Base-by-base conservation (phyloP, 2,888 invertebrate genomes). In the Iphiclides podalirius region DNA sequence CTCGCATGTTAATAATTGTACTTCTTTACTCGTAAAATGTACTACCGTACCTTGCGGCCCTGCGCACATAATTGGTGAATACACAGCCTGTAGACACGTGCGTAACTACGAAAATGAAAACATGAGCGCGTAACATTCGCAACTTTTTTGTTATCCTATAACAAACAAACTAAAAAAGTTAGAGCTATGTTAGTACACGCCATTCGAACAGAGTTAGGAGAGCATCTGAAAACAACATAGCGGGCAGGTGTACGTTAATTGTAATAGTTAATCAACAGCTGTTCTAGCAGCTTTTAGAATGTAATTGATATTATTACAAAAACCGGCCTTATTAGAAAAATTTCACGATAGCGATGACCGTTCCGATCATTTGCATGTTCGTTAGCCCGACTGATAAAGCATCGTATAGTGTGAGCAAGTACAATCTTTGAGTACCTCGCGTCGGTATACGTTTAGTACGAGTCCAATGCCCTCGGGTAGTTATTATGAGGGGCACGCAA, bases 191-290 rank as follows among this genome's bases (percentile, higher is more conserved):
- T 23, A 14, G 13, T 8, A n/a, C n/a, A n/a, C n/a, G n/a, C n/a
- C n/a, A n/a, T n/a, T n/a, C n/a, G n/a, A n/a, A n/a, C n/a, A n/a
- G n/a, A n/a, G n/a, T n/a, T n/a, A 34, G 28, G 33, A n/a, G 45
- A 50, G 52, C 55, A 58, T 45, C n/a, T 9, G 13, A 20, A 20
- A 11, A 16, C 3, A 6, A 6, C 20, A 20, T 20, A 20, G 40
- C 26, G 39, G 53, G 74, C 85, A 86, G 85, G 84, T 85, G 85
- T 66, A 62, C 57, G 59, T 54, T 75, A 74, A 80, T 81, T 77
- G 70, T 68, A n/a, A n/a, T 40, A 16, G 17, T 45, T 41, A 70
- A 69, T 73, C 69, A 73, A 68, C 83, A 83, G 79, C 75, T 84
- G 83, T 73, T 58, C 64, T 65, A 66, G 67, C 76, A 72, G 73